Evolutionary conservation across 2,113 vertebrate genomes (phyloP), one percentile per base, ranked within the genome.

Genomic region (Cottus gobio): DNA sequence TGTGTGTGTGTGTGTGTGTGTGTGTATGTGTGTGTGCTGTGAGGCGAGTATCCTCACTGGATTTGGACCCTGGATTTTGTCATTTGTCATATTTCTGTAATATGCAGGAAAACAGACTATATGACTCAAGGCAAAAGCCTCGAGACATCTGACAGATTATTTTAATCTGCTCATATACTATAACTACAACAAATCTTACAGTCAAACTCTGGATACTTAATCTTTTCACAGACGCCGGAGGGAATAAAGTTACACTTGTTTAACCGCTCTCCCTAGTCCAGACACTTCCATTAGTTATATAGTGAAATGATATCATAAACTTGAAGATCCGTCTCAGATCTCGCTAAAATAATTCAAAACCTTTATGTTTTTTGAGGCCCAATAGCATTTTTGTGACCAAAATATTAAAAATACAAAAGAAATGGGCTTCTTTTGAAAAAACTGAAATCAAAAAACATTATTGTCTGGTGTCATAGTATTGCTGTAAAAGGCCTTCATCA

Each of bases 71-170:
- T 56, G 37, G 20, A 79, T 84, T 83, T 85, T 52, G 22, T 50
- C 66, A 85, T 84, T 76, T 83, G 68, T 83, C 5, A 12, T 48
- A 70, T 68, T 84, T 71, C 68, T 71, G 36, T 37, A 72, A 83
- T 82, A 75, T 85, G 70, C 81, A 77, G 64, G 68, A 62, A 80
- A 86, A 64, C 69, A 67, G 73, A 82, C 70, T 72, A 61, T 71
- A 57, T 71, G 71, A 84, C 78, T 85, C 63, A 70, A 83, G 58
- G 58, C 71, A 68, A 86, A 83, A 72, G 76, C 79, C 79, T 71
- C 20, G 6, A 71, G 66, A 78, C 84, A 71, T 83, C 52, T 88
- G 87, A 89, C 83, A 82, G 87, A 85, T 90, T 87, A 89, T 84
- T 89, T 86, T 85, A 85, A 88, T 89, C 83, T 85, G 68, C 69